phyloP scores from a whole-genome alignment of 2,888 invertebrate genomes.

The Pecten maximus region DNA sequence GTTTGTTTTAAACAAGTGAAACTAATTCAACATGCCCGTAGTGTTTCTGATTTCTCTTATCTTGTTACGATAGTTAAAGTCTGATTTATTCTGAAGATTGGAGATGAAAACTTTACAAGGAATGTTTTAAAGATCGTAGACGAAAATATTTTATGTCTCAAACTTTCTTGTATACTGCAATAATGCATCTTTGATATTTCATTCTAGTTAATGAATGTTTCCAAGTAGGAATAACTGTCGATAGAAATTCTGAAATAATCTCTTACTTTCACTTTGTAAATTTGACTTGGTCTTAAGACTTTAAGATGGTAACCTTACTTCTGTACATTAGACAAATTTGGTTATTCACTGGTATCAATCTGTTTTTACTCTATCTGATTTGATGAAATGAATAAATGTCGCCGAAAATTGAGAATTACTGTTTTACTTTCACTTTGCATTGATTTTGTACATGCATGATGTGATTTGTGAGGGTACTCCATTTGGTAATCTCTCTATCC shows the following conservation, averaged over 20 bases:
- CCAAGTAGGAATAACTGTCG: neutral
- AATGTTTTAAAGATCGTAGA: neutral
- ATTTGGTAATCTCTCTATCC: conserved; percentile 29
- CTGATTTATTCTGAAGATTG: neutral
- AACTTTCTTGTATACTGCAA: neutral
- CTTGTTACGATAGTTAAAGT: neutral
- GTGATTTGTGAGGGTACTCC: conserved; percentile 29
- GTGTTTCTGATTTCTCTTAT: neutral
- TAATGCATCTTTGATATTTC: neutral
- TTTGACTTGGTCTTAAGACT: neutral
- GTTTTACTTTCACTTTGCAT: conserved; percentile 35
- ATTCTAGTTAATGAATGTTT: neutral
- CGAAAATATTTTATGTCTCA: neutral
- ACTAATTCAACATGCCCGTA: neutral
- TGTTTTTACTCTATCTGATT: neutral
- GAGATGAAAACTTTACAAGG: neutral
- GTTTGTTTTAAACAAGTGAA: neutral
- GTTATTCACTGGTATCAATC: neutral
- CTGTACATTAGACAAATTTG: neutral
- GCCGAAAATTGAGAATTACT: conserved; percentile 24
- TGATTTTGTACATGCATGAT: conserved; percentile 24
- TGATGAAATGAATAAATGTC: conserved; percentile 19
- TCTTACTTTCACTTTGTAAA: neutral
- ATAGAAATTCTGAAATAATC: neutral
- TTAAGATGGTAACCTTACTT: neutral